A percentile compares a stretch with the other conserved stretches of the same genome.
Conservation (phyloP, 1,140 invertebrate genomes). For the Chymomyza costata region DNA sequence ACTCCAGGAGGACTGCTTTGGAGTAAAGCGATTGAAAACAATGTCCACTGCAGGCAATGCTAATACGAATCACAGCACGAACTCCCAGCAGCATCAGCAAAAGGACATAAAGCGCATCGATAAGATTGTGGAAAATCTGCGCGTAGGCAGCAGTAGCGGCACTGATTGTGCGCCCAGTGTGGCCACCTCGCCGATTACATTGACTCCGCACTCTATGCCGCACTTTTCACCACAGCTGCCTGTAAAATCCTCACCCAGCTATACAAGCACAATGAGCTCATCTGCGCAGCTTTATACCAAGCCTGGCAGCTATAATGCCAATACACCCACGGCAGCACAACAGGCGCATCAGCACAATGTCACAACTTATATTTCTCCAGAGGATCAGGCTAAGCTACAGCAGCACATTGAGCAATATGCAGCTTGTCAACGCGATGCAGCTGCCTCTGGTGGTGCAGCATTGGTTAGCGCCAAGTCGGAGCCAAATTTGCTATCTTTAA, state of each 20-base stretch:
- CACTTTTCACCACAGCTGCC: constrained; percentile 54
- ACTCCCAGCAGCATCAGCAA: constrained; percentile 25
- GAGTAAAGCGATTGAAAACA: constrained; percentile 44
- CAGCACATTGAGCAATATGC: constrained; percentile 68
- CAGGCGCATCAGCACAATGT: constrained; percentile 28
- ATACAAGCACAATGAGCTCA: constrained; percentile 18
- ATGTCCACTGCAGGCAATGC: neutral
- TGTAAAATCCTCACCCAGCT: constrained; percentile 50
- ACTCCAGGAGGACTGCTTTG: constrained; percentile 50
- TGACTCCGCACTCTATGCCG: constrained; percentile 40
- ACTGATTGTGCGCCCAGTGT: constrained; percentile 33
- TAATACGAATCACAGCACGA: neutral
- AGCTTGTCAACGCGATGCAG: constrained; percentile 50
- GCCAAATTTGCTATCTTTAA: constrained; percentile 48
- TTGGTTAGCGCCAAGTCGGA: constrained; percentile 59
- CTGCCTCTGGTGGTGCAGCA: constrained; percentile 38
- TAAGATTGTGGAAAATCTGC: constrained; percentile 60
- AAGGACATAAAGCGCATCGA: constrained; percentile 68
- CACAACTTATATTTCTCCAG: constrained; percentile 55
- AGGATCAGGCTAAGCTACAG: constrained; percentile 66
- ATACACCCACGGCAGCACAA: constrained; percentile 5
- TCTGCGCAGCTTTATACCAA: constrained; percentile 23
- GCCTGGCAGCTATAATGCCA: neutral
- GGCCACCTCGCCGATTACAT: constrained; percentile 48
- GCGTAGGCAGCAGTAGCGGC: constrained; percentile 18